Conservation (phyloP, 2,113 vertebrate species). For the Lepus timidus region DNA sequence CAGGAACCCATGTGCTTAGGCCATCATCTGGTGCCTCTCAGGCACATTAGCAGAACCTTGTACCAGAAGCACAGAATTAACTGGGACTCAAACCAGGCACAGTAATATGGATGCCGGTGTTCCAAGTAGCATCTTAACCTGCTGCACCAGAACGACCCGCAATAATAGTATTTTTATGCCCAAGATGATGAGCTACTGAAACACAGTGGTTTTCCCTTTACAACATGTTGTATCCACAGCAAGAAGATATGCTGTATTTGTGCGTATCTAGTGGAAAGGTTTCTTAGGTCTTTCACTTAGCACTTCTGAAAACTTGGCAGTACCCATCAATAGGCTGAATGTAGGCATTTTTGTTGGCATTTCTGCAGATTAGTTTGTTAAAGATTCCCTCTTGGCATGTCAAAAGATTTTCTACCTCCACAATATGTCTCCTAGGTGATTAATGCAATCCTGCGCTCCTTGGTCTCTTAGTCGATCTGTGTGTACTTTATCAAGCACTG, state of each 20-base stretch:
- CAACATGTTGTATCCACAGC: background rate
- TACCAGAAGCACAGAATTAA: no score
- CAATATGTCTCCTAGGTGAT: background rate
- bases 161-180: background rate
- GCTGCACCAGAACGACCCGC: no score
- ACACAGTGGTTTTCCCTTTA: background rate
- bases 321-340: background rate
- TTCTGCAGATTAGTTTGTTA: conserved; percentile 26
- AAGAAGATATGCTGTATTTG: background rate
- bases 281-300: background rate
- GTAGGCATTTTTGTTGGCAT: background rate
- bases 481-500: background rate
- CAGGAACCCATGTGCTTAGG: no score
- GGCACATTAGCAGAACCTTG: no score
- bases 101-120: no score
- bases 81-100: no score
- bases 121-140: no score
- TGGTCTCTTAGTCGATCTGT: background rate
- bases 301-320: conserved; percentile 16
- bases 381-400: background rate
- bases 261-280: background rate
- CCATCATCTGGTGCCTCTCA: no score
- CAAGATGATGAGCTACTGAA: background rate
- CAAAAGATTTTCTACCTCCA: background rate
- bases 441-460: background rate